A percentile compares a stretch with the other conserved stretches of the same genome.
Evolutionary conservation across 37 sponge, comb jelly and placozoan species (phyloP).

Genomic region (Mnemiopsis leidyi): DNA sequence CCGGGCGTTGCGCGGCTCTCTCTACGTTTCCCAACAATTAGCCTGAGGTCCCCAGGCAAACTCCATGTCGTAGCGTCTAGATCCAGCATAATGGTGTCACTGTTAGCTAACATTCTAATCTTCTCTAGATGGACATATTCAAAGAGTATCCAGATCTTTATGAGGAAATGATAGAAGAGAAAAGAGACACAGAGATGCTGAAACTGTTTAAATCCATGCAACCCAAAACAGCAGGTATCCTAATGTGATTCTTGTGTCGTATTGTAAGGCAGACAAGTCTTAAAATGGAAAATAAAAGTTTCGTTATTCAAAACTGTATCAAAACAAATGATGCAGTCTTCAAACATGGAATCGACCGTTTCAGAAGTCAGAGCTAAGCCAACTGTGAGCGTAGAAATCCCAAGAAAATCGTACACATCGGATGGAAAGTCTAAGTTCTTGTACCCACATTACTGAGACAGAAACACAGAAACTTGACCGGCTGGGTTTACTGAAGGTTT

Average conservation of each 20-base stretch:
- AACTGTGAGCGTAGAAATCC: background rate
- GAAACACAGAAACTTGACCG: too few relatives aligned
- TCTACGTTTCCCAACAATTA: too few relatives aligned
- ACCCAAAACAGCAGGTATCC: conserved; percentile 24
- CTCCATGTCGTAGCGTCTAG: too few relatives aligned
- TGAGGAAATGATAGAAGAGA: conserved; percentile 56
- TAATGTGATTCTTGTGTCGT: background rate
- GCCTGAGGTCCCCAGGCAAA: too few relatives aligned
- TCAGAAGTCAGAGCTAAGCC: conserved; percentile 23
- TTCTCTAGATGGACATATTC: conserved; percentile 33
- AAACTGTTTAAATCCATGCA: conserved; percentile 46
- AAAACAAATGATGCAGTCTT: background rate
- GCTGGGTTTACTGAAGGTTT: too few relatives aligned
- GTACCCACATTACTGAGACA: conserved; percentile 20
- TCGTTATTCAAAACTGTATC: background rate
- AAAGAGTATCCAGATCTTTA: conserved; percentile 53
- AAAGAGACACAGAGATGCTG: conserved; percentile 30
- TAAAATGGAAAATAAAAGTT: background rate
- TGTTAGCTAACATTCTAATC: too few relatives aligned
- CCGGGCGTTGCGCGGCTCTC: too few relatives aligned
- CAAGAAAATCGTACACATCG: conserved; percentile 7
- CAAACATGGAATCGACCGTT: background rate
- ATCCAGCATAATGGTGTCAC: too few relatives aligned
- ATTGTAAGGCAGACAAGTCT: background rate
- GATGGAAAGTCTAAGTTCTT: conserved; percentile 56